phyloP scores from a whole-genome alignment of 2,113 vertebrate species.

The Paracanthobrama guichenoti region DNA sequence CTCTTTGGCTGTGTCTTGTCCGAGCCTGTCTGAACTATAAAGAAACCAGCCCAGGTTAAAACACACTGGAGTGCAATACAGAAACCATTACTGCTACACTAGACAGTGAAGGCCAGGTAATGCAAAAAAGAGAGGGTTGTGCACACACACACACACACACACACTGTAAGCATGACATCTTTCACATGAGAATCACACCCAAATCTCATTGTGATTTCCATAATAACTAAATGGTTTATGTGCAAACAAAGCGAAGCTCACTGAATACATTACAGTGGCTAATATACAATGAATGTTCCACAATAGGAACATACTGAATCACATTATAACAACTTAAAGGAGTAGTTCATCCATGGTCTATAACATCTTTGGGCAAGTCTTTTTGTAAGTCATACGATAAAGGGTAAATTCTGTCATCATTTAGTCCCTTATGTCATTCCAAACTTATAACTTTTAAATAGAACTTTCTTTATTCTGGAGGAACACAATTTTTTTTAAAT shows the following conservation, averaged over 20 bases:
- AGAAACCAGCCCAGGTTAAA: conserved; percentile 14
- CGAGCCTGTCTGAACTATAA: conserved; percentile 41
- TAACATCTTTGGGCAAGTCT: background rate
- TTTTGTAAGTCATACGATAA: background rate
- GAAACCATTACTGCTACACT: conserved; percentile 10
- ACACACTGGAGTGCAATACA: conserved; percentile 8
- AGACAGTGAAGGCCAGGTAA: background rate
- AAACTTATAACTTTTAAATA: background rate
- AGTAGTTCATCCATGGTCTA: background rate
- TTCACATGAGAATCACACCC: background rate
- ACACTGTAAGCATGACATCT: background rate
- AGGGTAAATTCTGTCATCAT: background rate
- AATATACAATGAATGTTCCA: background rate
- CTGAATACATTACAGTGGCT: background rate
- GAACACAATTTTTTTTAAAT: too few relatives aligned
- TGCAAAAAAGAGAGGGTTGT: background rate
- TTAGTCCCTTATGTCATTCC: background rate
- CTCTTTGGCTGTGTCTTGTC: conserved; percentile 32
- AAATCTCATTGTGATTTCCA: background rate
- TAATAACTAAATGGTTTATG: background rate
- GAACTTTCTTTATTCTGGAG: background rate
- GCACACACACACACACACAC: background rate
- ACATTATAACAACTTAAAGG: background rate
- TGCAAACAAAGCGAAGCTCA: background rate
- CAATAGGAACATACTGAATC: background rate